These are phyloP conservation scores for Dryoscopus gambensis DNA, from an alignment of 2,113 vertebrate genomes.

Conservation along the genomic window DNA sequence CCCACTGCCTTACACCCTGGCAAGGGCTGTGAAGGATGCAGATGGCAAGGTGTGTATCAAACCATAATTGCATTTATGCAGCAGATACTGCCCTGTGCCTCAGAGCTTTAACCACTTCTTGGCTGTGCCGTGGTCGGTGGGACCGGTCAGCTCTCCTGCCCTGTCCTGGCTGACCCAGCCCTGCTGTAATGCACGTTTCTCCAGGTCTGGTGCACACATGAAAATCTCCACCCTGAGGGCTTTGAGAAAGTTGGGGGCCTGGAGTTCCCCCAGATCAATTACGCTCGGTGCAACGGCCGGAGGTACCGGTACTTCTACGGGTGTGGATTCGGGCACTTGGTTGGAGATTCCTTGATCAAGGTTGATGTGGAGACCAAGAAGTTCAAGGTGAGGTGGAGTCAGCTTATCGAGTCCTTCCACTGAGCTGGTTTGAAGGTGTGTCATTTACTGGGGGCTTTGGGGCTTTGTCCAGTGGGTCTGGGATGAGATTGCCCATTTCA, in stretches of 20 bases:
- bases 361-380: constrained; percentile 79
- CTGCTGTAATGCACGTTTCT: neutral
- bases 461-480: neutral
- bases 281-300: constrained; percentile 72
- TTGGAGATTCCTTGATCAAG: constrained; percentile 87
- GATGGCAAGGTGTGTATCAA: constrained; percentile 77
- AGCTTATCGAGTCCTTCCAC: neutral
- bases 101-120: neutral
- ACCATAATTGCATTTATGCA: neutral
- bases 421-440: neutral
- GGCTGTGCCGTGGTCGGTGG: neutral
- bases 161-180: neutral
- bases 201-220: constrained; percentile 84
- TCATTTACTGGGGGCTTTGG: neutral
- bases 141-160: neutral
- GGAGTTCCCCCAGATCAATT: constrained; percentile 94
- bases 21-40: constrained; percentile 76
- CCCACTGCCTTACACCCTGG: constrained; percentile 73
- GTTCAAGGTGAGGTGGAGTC: constrained; percentile 74
- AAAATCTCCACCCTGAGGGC: constrained; percentile 80
- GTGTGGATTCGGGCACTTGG: constrained; percentile 86
- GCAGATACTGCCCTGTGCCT: neutral
- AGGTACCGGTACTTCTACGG: constrained; percentile 89
- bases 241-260: constrained; percentile 81
- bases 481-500: neutral